Conservation (phyloP, 2,888 invertebrate genomes). For the Elmis aenea region DNA sequence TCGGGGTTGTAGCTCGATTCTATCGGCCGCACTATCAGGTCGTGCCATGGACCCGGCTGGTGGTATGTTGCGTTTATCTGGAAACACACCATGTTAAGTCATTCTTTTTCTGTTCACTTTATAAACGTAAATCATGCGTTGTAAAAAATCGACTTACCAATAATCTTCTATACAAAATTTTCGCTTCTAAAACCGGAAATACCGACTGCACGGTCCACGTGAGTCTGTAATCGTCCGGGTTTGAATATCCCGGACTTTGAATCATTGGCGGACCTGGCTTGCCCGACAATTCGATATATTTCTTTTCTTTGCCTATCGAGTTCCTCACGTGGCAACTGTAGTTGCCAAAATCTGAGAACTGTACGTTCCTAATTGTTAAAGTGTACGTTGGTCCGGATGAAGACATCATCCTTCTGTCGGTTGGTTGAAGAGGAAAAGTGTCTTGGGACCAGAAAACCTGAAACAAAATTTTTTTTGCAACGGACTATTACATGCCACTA, state of each 20-base stretch:
- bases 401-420: conserved; percentile 58
- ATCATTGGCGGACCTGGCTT: conserved; percentile 61
- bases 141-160: conserved; percentile 46
- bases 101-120: not conserved
- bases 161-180: conserved; percentile 58
- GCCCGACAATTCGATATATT: conserved; percentile 59
- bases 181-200: conserved; percentile 59
- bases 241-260: conserved; percentile 56
- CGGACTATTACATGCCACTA: conserved; percentile 19
- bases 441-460: conserved; percentile 64
- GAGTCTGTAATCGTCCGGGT: conserved; percentile 58
- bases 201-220: conserved; percentile 65
- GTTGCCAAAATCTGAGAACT: conserved; percentile 60
- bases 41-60: conserved; percentile 52
- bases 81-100: conserved; percentile 13
- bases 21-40: conserved; percentile 46
- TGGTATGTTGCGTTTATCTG: conserved; percentile 51
- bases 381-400: conserved; percentile 55
- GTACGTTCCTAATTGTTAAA: conserved; percentile 55
- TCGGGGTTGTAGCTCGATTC: conserved; percentile 38
- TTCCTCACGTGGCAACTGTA: conserved; percentile 47
- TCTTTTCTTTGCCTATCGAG: conserved; percentile 45
- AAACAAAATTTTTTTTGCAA: conserved; percentile 20
- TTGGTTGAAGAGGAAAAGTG: conserved; percentile 57
- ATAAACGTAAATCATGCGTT: not conserved